These are phyloP conservation scores for Schizaphis graminum DNA, from an alignment of 2,888 invertebrate species.

Conservation along the genomic window DNA sequence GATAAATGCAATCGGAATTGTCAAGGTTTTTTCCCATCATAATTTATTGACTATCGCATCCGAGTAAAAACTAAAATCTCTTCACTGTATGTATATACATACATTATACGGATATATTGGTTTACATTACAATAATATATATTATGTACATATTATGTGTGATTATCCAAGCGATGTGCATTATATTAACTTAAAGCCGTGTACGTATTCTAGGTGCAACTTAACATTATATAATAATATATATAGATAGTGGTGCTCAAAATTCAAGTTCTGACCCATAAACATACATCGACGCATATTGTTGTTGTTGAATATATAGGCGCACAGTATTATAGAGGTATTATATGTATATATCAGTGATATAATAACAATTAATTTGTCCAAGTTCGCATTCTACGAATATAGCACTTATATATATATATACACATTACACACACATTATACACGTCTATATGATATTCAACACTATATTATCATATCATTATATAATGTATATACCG, in stretches of 20 bases:
- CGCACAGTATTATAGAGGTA: background rate
- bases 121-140: conserved; percentile 25
- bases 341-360: background rate
- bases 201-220: conserved; percentile 40
- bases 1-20: background rate
- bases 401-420: background rate
- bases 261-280: conserved; percentile 65
- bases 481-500: background rate
- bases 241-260: conserved; percentile 41
- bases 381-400: background rate
- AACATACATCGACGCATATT: background rate
- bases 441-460: background rate
- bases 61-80: background rate
- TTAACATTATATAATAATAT: conserved; percentile 11
- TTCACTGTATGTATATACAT: background rate
- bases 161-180: conserved; percentile 58
- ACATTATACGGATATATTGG: background rate
- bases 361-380: background rate
- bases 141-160: conserved; percentile 1
- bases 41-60: background rate
- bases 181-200: conserved; percentile 3
- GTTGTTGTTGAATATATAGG: background rate
- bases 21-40: background rate
- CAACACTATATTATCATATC: background rate
- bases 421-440: no score